Evolutionary conservation across 2,888 invertebrate genomes (phyloP), one percentile per base, ranked within the genome.

Genomic region (Congeria kusceri): DNA sequence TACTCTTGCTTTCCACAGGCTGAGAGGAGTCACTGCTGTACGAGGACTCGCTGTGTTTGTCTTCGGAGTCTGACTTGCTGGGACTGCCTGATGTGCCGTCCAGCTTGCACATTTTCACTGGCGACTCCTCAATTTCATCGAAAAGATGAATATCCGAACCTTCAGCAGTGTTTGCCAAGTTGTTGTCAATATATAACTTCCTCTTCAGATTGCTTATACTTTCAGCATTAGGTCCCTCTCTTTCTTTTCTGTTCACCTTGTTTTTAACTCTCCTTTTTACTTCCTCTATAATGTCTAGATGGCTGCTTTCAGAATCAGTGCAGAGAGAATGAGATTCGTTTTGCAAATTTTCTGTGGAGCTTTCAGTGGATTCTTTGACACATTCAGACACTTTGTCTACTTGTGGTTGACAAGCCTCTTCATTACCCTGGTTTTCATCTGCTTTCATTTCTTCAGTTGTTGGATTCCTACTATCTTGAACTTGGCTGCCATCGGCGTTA

Each of bases 41-140:
- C 4, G 53, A 53, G 1, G 25, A 23, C 53, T 53, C 53, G 25
- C 53, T 53, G 53, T 53, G 53, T 53, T 53, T 53, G n/a, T 53
- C 53, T 9, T 53, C 53, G 9, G 53, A 23, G 23, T 69, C 70
- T 9, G 9, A 49, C 49, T 62, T 68, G 47, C 63, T 59, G 23
- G 75, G 75, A 20, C 67, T 76, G 9, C 32, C 65, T 25, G 71
- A 57, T 49, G 80, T 80, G 11, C 80, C 80, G 73, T 80, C 80
- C 25, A 73, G 65, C 65, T 80, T 80, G 15, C 64, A 68, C 13
- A 39, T 32, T 64, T 75, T 75, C 32, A 3, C n/a, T n/a, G 29
- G 23, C 23, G 57, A 28, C 20, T 53, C 53, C 5, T n/a, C 53
- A 5, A 9, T 20, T 4, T 53, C 53, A 39, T 39, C 39, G 15